A percentile compares a stretch with the other conserved stretches of the same genome.
phyloP scores from a whole-genome alignment of 2,113 vertebrate species.

The Otis tarda region DNA sequence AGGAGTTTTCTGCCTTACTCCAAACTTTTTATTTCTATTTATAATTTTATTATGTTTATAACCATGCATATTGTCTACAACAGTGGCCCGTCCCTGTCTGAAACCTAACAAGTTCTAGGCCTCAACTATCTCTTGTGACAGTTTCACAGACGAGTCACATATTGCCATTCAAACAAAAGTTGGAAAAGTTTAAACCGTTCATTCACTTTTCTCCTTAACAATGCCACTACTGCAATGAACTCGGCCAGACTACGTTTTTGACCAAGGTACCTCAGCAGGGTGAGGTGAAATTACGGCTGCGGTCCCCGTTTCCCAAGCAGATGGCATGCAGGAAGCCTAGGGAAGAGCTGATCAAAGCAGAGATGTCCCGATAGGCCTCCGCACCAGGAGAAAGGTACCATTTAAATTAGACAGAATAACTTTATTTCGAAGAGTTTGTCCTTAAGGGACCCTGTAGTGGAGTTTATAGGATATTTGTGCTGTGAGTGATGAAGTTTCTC shows the following conservation, averaged over 20 bases:
- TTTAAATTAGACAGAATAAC: neutral
- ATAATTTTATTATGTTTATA: neutral
- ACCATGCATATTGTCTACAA: neutral
- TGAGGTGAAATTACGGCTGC: neutral
- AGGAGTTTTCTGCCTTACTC: neutral
- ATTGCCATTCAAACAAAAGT: neutral
- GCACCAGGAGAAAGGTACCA: neutral
- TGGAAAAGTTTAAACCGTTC: too few species aligned
- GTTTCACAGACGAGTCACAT: neutral
- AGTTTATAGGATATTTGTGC: neutral
- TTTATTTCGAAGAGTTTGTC: neutral
- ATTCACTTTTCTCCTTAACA: too few species aligned
- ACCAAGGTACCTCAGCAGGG: neutral
- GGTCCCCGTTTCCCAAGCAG: neutral
- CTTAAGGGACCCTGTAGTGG: neutral
- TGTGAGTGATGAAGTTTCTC: neutral
- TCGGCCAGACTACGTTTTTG: neutral
- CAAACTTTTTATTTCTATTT: neutral
- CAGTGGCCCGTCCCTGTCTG: neutral
- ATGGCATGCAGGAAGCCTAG: neutral
- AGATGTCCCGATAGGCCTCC: neutral
- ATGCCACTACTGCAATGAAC: too few species aligned
- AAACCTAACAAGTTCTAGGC: neutral
- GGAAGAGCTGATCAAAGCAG: neutral
- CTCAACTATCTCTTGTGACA: fast-evolving